phyloP scores from a whole-genome alignment of 2,888 invertebrate genomes.

The Petrolisthes cinctipes region DNA sequence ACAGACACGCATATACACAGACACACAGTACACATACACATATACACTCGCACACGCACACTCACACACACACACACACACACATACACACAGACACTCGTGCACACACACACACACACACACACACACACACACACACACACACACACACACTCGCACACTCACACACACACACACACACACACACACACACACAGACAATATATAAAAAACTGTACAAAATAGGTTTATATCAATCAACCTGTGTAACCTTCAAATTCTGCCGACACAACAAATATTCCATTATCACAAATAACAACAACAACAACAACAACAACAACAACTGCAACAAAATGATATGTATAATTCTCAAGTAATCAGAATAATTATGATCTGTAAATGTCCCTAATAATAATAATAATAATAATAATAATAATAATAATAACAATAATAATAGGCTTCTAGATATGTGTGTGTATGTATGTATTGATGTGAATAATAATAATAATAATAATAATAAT shows the following conservation, averaged over 20 bases:
- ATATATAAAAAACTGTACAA: neutral
- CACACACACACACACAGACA: neutral
- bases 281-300: neutral
- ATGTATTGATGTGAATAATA: too few relatives aligned
- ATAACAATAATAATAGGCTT: too few relatives aligned
- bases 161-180: neutral
- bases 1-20: neutral
- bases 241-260: neutral
- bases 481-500: too few relatives aligned
- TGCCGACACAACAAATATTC: neutral
- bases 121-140: neutral
- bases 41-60: neutral
- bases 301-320: neutral
- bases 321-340: neutral
- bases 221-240: neutral
- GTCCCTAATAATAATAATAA: too few relatives aligned
- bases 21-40: neutral
- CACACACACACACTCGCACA: conserved; percentile 1
- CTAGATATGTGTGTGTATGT: too few relatives aligned
- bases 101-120: too few relatives aligned
- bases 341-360: too few relatives aligned
- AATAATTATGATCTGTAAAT: too few relatives aligned
- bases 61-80: too few relatives aligned
- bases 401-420: too few relatives aligned
- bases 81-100: too few relatives aligned